A percentile compares a stretch with the other conserved stretches of the same genome.
phyloP scores from a whole-genome alignment of 2,888 invertebrate genomes.

The Coelopa pilipes region DNA sequence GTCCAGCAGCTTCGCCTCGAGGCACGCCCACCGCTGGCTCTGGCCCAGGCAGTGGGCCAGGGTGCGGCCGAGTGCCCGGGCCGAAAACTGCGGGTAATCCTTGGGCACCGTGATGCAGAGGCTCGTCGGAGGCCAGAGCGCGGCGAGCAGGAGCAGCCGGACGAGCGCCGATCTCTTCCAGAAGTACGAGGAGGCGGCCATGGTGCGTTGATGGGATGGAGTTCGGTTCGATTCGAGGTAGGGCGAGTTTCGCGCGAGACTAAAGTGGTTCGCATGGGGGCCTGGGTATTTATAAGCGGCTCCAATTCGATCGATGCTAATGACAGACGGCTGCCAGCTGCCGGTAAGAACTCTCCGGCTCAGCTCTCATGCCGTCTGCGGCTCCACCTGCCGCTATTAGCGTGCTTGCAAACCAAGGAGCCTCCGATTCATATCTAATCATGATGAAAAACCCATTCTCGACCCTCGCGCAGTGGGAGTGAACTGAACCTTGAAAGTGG shows the following conservation, averaged over 20 bases:
- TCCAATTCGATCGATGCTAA: background rate
- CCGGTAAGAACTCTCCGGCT: too few species aligned
- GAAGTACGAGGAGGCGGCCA: too few species aligned
- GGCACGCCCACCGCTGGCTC: slow-evolving; percentile 56
- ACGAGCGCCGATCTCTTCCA: too few species aligned
- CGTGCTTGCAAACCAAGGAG: slow-evolving; percentile 53
- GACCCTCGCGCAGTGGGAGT: slow-evolving; percentile 28
- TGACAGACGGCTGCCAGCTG: background rate
- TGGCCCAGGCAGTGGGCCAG: slow-evolving; percentile 57
- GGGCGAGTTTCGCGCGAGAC: slow-evolving; percentile 3
- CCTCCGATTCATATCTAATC: slow-evolving; percentile 51
- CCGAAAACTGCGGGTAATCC: slow-evolving; percentile 40
- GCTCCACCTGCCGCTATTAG: slow-evolving; percentile 50
- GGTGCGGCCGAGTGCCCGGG: slow-evolving; percentile 50
- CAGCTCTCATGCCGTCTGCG: too few species aligned
- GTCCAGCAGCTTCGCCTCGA: slow-evolving; percentile 65
- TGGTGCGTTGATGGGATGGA: too few species aligned
- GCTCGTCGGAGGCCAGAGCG: background rate
- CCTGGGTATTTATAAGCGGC: slow-evolving; percentile 28
- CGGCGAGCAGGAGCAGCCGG: slow-evolving; percentile 10
- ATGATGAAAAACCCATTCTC: slow-evolving; percentile 38
- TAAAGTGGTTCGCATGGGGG: slow-evolving; percentile 3
- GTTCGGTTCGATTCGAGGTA: background rate
- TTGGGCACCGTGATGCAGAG: slow-evolving; percentile 23
- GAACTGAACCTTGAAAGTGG: slow-evolving; percentile 55